Percentiles rank a stretch among this genome's conserved stretches.
These are phyloP conservation scores for Gortyna flavago DNA, from an alignment of 2,888 invertebrate species.

Conservation along the genomic window DNA sequence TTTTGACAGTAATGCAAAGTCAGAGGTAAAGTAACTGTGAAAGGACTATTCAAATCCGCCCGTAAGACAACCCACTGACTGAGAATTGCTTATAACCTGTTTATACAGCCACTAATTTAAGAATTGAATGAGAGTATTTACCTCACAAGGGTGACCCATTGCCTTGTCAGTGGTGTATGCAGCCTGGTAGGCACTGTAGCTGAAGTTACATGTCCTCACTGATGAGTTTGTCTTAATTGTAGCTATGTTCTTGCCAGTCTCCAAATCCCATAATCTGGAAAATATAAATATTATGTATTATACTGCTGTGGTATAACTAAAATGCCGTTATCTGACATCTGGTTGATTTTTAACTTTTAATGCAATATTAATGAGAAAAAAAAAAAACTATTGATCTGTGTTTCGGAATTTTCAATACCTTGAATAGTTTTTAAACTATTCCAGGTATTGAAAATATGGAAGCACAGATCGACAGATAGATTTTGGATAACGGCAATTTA, in stretches of 20 bases:
- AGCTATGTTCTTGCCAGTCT: constrained; percentile 94
- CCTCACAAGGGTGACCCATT: constrained; percentile 96
- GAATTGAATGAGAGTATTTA: constrained; percentile 51
- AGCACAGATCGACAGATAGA: no score
- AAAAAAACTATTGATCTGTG: no score
- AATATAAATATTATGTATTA: background rate
- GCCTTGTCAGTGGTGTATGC: constrained; percentile 98
- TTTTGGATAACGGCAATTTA: no score
- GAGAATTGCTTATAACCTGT: background rate
- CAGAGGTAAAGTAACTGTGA: background rate
- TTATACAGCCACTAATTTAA: background rate
- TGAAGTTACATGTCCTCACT: constrained; percentile 97
- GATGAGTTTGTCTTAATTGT: constrained; percentile 95
- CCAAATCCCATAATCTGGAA: constrained; percentile 97
- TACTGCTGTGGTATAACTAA: no score
- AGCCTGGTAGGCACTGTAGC: constrained; percentile 97
- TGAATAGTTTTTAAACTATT: no score
- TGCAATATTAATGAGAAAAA: no score
- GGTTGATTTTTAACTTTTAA: no score
- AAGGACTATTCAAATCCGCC: background rate
- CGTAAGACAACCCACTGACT: no score
- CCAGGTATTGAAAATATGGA: no score
- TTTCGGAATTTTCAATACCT: no score
- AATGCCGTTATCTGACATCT: no score
- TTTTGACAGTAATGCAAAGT: background rate